Base-by-base conservation (phyloP, 2,113 vertebrate genomes). In the Sturnira hondurensis region DNA sequence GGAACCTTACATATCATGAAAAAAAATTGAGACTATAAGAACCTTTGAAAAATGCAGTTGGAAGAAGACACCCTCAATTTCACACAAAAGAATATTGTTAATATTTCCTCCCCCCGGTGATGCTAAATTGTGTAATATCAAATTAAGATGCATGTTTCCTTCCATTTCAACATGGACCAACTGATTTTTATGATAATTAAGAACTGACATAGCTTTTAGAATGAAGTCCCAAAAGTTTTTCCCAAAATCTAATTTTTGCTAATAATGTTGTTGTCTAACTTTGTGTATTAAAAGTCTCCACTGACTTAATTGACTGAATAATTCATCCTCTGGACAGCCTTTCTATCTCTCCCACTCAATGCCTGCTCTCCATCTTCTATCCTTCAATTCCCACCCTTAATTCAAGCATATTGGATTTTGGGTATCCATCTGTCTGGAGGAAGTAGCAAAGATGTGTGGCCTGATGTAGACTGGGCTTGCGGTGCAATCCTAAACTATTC, bases 51-150 rank as follows among this genome's bases (percentile, higher is more conserved):
- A 96, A 56, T 12, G 2, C 68, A 78, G 92, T 4, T 78, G 17
- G 47, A 80, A 92, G 80, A 94, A 54, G 3, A 2, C 83, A 19
- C 7, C 33, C 31, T 52, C 16, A 14, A 36, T 92, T 89, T 73
- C 67, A 77, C 91, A 86, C 19, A 92, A 95, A n/a, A n/a, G n/a
- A n/a, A 96, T n/a, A 58, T n/a, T 70, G 41, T 15, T 52, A 45
- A 33, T 65, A 16, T 84, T 68, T 63, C 15, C 36, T 84, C 84
- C 89, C 56, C 56, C 26, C 47, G 24, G 41, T 43, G 56, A 85
- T 81, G 26, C 36, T 83, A 83, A 92, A 83, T 36, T 65, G 70
- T 5, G 9, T 36, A 50, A 54, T 68, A 67, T 65, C 65, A 88
- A 78, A 65, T 26, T 58, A 26, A 38, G 70, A 50, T 63, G 10